phyloP scores from a whole-genome alignment of 1,140 invertebrate species.

The Eubasilissa regina region DNA sequence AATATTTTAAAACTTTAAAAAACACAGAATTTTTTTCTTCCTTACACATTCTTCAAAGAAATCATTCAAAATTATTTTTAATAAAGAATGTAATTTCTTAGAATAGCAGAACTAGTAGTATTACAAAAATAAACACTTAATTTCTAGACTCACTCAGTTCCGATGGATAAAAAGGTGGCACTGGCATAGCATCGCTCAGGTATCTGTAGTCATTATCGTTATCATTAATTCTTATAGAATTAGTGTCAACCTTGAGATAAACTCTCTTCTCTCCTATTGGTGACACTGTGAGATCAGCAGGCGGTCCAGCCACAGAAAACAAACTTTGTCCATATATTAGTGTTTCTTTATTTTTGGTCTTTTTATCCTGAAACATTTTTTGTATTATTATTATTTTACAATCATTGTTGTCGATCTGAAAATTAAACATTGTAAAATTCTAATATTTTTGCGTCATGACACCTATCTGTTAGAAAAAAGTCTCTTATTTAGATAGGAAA shows the following conservation, averaged over 20 bases:
- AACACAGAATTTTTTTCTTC: no score
- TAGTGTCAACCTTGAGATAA: constrained; percentile 66
- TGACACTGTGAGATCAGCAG: constrained; percentile 52
- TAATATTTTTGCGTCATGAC: no score
- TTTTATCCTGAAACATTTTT: constrained; percentile 18
- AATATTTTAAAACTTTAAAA: no score
- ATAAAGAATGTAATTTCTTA: no score
- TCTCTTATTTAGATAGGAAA: no score
- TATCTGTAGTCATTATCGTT: constrained; percentile 68
- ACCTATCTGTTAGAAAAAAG: no score
- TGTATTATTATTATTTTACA: not conserved
- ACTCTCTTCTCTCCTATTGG: constrained; percentile 49
- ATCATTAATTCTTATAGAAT: constrained; percentile 63
- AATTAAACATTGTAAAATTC: no score
- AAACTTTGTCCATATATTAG: constrained; percentile 30
- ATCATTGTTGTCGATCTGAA: no score
- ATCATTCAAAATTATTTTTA: no score
- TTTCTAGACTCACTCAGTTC: constrained; percentile 64
- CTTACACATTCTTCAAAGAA: no score
- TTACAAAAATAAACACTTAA: not conserved
- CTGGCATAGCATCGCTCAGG: constrained; percentile 68
- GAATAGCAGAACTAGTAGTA: no score
- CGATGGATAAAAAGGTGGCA: constrained; percentile 67
- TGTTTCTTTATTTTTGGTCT: not conserved
- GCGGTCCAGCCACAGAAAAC: constrained; percentile 23